Percentiles rank a stretch among this genome's conserved stretches.
Conservation (phyloP, 2,113 vertebrate species). For the Stigmatopora nigra region DNA sequence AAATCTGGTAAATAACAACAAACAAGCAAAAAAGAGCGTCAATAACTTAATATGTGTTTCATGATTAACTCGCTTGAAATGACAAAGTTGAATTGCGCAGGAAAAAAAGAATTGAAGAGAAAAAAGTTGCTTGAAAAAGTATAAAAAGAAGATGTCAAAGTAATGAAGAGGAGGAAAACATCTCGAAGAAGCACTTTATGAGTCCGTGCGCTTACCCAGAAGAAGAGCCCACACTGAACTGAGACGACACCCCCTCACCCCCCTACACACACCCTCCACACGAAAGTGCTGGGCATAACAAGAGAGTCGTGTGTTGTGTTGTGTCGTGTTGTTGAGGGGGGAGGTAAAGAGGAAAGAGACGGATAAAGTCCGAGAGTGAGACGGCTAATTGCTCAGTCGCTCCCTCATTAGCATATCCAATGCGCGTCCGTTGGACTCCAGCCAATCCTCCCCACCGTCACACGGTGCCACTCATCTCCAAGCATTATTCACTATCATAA, state of each 20-base stretch:
- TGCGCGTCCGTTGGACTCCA: constrained; percentile 83
- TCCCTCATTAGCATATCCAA: constrained; percentile 95
- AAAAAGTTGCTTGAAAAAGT: constrained; percentile 25
- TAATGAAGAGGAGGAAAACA: constrained; percentile 45
- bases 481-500: constrained; percentile 97
- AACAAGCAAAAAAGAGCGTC: constrained; percentile 23
- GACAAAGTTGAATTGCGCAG: constrained; percentile 11
- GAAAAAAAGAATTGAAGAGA: constrained; percentile 19
- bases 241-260: constrained; percentile 47
- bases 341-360: constrained; percentile 69
- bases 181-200: constrained; percentile 31
- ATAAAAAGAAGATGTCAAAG: constrained; percentile 27
- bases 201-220: constrained; percentile 36
- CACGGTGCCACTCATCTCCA: constrained; percentile 79
- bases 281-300: constrained; percentile 69
- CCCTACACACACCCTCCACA: background rate
- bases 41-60: constrained; percentile 33
- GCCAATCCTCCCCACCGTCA: constrained; percentile 75
- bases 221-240: constrained; percentile 50
- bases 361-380: constrained; percentile 77
- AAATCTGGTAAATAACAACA: constrained; percentile 8
- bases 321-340: constrained; percentile 57
- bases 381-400: constrained; percentile 87
- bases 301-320: constrained; percentile 50
- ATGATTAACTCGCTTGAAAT: constrained; percentile 30